phyloP scores from a whole-genome alignment of 2,888 invertebrate species.

The Onchidella celtica region DNA sequence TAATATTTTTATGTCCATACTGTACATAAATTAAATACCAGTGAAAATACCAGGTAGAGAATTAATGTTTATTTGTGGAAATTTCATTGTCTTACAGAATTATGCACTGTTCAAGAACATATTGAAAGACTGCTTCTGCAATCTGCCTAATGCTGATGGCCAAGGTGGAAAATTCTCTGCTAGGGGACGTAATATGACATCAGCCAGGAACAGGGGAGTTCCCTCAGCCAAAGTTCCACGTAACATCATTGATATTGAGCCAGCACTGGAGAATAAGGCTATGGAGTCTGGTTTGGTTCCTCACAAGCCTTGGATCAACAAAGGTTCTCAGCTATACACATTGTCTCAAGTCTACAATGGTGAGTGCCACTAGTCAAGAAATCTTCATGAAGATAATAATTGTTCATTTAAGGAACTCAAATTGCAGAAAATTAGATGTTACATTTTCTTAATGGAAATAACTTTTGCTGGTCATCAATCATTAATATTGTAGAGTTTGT shows the following conservation, averaged over 20 bases:
- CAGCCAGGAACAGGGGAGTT: constrained; percentile 63
- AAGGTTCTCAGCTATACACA: constrained; percentile 77
- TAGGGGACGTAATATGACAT: constrained; percentile 51
- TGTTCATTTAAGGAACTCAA: too few relatives aligned
- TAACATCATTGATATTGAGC: constrained; percentile 65
- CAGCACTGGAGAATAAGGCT: constrained; percentile 71
- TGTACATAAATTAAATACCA: too few relatives aligned
- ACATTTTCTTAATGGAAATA: neutral
- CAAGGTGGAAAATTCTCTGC: constrained; percentile 44
- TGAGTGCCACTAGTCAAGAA: too few relatives aligned
- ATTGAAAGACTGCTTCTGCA: constrained; percentile 76
- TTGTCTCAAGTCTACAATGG: constrained; percentile 77
- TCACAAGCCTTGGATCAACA: constrained; percentile 78
- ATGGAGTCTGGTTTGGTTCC: constrained; percentile 73
- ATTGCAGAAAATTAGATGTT: too few relatives aligned
- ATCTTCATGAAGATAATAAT: too few relatives aligned
- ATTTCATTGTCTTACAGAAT: constrained; percentile 70
- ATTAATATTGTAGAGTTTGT: neutral
- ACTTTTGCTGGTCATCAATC: too few relatives aligned
- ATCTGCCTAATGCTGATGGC: constrained; percentile 72
- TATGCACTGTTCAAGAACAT: constrained; percentile 73
- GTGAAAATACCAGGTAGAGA: too few relatives aligned
- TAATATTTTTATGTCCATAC: too few relatives aligned
- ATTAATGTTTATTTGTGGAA: too few relatives aligned
- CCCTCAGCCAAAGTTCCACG: neutral